A percentile compares a stretch with the other conserved stretches of the same genome.
These are phyloP conservation scores for Argyra leucocephala DNA, from an alignment of 2,888 invertebrate genomes.

Conservation along the genomic window DNA sequence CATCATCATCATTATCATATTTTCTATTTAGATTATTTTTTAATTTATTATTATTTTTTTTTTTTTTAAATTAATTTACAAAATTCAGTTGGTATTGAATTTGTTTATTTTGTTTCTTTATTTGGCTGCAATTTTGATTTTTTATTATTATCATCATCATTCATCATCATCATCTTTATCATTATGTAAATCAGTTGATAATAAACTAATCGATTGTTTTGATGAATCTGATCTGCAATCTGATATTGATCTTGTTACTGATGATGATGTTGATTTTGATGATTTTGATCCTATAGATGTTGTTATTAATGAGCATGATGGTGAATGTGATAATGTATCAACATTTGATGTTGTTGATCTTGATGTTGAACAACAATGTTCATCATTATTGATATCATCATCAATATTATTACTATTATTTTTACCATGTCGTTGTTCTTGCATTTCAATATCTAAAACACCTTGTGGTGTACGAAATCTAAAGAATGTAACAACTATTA, in stretches of 20 bases:
- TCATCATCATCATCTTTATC: not conserved
- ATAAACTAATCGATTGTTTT: not conserved
- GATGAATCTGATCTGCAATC: not conserved
- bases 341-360: not conserved
- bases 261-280: not conserved
- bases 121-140: too few relatives aligned
- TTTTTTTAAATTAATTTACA: not conserved
- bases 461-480: constrained; percentile 30
- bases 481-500: constrained; percentile 26
- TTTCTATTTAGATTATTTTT: not conserved
- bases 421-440: constrained; percentile 37
- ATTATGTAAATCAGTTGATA: not conserved
- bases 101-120: too few relatives aligned
- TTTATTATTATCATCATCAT: too few relatives aligned
- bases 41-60: not conserved
- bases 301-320: not conserved
- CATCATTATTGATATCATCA: constrained; percentile 27
- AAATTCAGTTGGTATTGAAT: not conserved
- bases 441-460: constrained; percentile 39
- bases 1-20: not conserved
- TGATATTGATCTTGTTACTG: not conserved
- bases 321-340: not conserved
- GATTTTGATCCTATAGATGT: not conserved
- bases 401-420: constrained; percentile 34
- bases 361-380: not conserved